phyloP scores from a whole-genome alignment of 2,113 vertebrate species.

The Regulus satrapa region DNA sequence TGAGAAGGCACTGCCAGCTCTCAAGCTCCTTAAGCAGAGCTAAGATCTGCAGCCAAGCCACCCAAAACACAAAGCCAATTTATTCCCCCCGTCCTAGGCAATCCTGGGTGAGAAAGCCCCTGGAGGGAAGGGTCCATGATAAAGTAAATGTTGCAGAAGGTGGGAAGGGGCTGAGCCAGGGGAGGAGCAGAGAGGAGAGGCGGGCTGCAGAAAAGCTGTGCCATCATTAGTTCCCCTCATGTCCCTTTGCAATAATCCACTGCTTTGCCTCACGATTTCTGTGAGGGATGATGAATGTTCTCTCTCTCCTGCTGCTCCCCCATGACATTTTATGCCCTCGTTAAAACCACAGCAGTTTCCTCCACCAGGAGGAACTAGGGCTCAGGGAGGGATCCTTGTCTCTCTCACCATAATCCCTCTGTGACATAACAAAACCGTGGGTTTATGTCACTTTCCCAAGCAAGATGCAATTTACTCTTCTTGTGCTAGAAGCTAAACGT shows the following conservation, averaged over 20 bases:
- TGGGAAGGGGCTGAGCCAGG: background rate
- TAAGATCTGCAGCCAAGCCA: background rate
- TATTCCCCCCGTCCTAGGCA: background rate
- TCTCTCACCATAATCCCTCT: background rate
- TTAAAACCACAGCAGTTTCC: background rate
- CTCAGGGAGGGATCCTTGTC: background rate
- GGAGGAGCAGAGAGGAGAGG: background rate
- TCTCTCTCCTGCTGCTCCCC: background rate
- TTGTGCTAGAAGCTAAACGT: background rate
- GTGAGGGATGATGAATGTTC: background rate
- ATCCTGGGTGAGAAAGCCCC: background rate
- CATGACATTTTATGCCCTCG: background rate
- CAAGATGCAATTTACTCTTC: background rate
- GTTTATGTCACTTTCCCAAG: background rate
- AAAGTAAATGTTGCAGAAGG: background rate
- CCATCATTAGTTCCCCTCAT: rapidly evolving
- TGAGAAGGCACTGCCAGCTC: background rate
- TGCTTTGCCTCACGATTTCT: background rate
- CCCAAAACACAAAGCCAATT: background rate
- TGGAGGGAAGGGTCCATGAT: background rate
- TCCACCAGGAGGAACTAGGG: background rate
- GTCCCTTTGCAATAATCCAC: background rate
- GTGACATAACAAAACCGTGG: background rate
- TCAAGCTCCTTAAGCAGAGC: background rate
- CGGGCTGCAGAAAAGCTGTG: background rate